Base-by-base conservation (phyloP, 2,113 vertebrate species). In the Rhagologus leucostigma region DNA sequence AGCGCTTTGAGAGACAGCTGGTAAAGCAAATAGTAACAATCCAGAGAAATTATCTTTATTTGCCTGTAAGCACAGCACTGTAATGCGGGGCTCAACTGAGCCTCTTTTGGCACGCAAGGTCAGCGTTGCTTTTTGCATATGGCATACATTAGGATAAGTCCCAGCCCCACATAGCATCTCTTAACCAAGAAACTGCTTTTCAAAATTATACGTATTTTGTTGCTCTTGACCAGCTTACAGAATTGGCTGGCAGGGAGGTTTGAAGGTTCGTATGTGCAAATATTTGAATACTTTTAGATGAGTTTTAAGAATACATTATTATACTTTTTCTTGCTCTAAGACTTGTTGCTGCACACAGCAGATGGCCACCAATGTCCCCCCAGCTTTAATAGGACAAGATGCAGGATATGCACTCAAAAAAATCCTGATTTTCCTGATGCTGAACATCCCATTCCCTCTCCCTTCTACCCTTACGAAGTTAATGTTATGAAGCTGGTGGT, bases 21-120 rank as follows among this genome's bases (percentile, higher is more conserved):
- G 81, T 86, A 42, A 76, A 76, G 53, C 77, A 88, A 93, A 90
- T 13, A 93, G 84, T 21, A 93, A 68, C 68, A 67, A 93, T 59
- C 47, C 42, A 67, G 64, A 70, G 71, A 94, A 84, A 92, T 84
- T 65, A 55, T 70, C 62, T 80, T 59, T 90, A 64, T 84, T 62
- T 88, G 60, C 75, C 64, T 71, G 44, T 69, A 83, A 95, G 56
- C 42, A 76, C 23, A 74, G 76, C 44, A 52, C 39, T 8, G 3
- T 69, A 84, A 75, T 3, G 7, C 0, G 0, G 92, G 75, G 56
- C 71, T 76, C 46, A 77, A 59, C 83, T n/a, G 56, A 87, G 20
- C 39, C 52, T 33, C 64, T 39, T 85, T 55, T 84, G 87, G 78
- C 78, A 87, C 2, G 3, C 69, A 63, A 79, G 55, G 69, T 60